phyloP scores from a whole-genome alignment of 2,888 invertebrate genomes.

The Linhomoeus sp. region DNA sequence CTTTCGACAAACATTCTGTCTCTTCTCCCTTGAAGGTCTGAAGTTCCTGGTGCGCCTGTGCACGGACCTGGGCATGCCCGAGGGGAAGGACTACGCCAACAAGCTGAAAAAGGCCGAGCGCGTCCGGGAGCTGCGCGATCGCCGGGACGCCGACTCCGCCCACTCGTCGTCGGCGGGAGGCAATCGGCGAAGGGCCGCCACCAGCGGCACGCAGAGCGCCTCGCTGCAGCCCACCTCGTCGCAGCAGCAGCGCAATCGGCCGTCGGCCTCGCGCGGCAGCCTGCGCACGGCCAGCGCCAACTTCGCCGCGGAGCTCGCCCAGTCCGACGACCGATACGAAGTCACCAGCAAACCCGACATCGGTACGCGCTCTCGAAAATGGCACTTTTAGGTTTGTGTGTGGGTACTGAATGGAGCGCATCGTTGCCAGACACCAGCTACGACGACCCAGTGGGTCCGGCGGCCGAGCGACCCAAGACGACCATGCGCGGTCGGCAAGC shows the following conservation, averaged over 20 bases:
- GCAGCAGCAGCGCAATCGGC: conserved; percentile 1
- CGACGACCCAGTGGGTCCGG: conserved; percentile 31
- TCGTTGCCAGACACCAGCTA: conserved; percentile 27
- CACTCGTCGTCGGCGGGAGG: conserved; percentile 7
- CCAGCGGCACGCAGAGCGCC: not conserved
- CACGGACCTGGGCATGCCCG: conserved; percentile 68
- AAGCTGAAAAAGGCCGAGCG: conserved; percentile 46
- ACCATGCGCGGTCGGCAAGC: conserved; percentile 23
- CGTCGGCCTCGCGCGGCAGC: conserved; percentile 9
- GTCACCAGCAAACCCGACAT: conserved; percentile 9
- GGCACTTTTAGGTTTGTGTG: too few species aligned
- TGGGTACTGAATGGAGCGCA: too few species aligned
- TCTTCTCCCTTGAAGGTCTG: conserved; percentile 49
- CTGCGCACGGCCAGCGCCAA: conserved; percentile 9
- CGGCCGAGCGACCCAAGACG: conserved; percentile 30
- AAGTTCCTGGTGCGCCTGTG: conserved; percentile 68
- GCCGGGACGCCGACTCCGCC: conserved; percentile 12
- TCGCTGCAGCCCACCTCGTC: not conserved
- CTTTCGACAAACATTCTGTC: too few species aligned
- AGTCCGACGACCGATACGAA: conserved; percentile 10
- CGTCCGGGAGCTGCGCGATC: conserved; percentile 10
- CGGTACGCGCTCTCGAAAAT: too few species aligned
- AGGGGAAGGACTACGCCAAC: conserved; percentile 59
- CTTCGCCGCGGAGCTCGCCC: conserved; percentile 3
- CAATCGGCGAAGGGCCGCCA: not conserved